These are phyloP conservation scores for Patella depressa DNA, from an alignment of 2,888 invertebrate genomes.

Conservation along the genomic window DNA sequence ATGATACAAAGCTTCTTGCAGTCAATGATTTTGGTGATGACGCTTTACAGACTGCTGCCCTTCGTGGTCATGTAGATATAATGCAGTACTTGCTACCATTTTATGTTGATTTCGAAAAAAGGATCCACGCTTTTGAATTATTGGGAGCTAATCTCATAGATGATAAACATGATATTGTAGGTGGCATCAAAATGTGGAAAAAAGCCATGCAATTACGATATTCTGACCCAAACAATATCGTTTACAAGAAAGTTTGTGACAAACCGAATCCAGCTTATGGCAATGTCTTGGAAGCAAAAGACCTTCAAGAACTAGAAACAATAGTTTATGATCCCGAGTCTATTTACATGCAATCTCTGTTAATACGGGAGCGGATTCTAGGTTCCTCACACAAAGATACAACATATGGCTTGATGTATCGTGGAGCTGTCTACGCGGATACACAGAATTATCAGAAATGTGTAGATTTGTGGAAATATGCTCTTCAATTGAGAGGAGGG, in stretches of 20 bases:
- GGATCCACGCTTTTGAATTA: conserved; percentile 89
- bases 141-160: conserved; percentile 90
- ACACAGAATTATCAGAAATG: conserved; percentile 81
- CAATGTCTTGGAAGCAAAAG: conserved; percentile 50
- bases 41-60: conserved; percentile 87
- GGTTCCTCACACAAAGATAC: conserved; percentile 90
- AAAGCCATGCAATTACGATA: conserved; percentile 81
- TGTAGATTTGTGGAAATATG: conserved; percentile 88
- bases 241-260: conserved; percentile 36
- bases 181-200: conserved; percentile 77
- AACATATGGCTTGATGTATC: conserved; percentile 77
- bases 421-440: conserved; percentile 76
- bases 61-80: conserved; percentile 77
- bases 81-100: conserved; percentile 76
- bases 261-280: conserved; percentile 40
- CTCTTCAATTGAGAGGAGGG: conserved; percentile 83
- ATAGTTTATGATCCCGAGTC: conserved; percentile 48
- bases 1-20: conserved; percentile 82
- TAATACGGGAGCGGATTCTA: conserved; percentile 89
- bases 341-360: conserved; percentile 81
- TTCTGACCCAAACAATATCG: conserved; percentile 31
- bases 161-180: conserved; percentile 82
- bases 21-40: conserved; percentile 88
- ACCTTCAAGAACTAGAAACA: conserved; percentile 46
- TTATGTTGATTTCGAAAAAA: conserved; percentile 74